These are phyloP conservation scores for Barypeithes pellucidus DNA, from an alignment of 2,888 invertebrate genomes.

Conservation along the genomic window DNA sequence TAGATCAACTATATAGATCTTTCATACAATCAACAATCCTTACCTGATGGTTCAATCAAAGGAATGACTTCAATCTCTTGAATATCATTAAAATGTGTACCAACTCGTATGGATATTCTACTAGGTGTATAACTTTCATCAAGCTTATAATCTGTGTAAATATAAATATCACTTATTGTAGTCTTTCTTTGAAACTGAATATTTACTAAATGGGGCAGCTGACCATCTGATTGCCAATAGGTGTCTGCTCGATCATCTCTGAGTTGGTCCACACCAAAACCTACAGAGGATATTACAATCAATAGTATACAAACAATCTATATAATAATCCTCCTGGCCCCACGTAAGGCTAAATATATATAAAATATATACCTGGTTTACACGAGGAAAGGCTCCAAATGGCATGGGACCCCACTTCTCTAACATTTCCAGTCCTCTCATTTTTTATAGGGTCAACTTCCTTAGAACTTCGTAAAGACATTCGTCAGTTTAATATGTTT, in stretches of 20 bases:
- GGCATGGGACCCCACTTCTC: slow-evolving; percentile 72
- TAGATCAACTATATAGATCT: no score
- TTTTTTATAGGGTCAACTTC: slow-evolving; percentile 65
- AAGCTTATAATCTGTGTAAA: slow-evolving; percentile 97
- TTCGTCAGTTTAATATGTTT: slow-evolving; percentile 28
- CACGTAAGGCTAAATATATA: neutral
- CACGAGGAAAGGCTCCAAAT: slow-evolving; percentile 99
- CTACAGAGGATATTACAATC: slow-evolving; percentile 70
- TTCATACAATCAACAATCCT: neutral
- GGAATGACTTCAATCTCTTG: slow-evolving; percentile 97
- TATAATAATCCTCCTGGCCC: no score
- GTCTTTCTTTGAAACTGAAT: slow-evolving; percentile 97
- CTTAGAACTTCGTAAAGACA: slow-evolving; percentile 59
- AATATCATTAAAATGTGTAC: slow-evolving; percentile 96
- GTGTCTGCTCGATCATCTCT: slow-evolving; percentile 96
- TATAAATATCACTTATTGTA: slow-evolving; percentile 94
- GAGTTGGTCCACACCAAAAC: slow-evolving; percentile 97
- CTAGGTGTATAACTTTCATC: slow-evolving; percentile 99
- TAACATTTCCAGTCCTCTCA: slow-evolving; percentile 67
- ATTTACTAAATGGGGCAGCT: slow-evolving; percentile 97
- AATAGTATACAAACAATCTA: slow-evolving; percentile 1
- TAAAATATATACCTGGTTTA: slow-evolving; percentile 85
- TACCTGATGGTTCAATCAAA: slow-evolving; percentile 90
- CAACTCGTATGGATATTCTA: slow-evolving; percentile 92
- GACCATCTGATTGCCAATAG: slow-evolving; percentile 99